A percentile compares a stretch with the other conserved stretches of the same genome.
Evolutionary conservation across 2,888 invertebrate species (phyloP).

Genomic region (Tethea ocularis): DNA sequence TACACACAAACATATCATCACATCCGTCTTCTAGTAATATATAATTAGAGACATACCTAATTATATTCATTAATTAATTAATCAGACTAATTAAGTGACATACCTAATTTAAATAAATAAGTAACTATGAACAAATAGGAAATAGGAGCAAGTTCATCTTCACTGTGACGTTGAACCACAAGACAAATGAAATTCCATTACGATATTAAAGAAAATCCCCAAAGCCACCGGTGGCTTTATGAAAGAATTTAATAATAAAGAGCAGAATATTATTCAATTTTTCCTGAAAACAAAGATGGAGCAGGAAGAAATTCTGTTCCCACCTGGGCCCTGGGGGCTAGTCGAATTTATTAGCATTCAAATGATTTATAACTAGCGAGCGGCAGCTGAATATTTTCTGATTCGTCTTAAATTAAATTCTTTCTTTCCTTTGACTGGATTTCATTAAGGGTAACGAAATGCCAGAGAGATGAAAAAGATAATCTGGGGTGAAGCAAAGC

Average conservation of each 20-base stretch:
- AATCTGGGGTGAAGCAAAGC: conserved; percentile 51
- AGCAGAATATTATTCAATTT: conserved; percentile 78
- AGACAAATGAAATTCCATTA: conserved; percentile 78
- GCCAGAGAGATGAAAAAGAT: conserved; percentile 76
- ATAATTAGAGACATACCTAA: no score
- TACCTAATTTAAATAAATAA: conserved; percentile 22
- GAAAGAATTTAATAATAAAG: conserved; percentile 80
- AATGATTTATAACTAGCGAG: conserved; percentile 83
- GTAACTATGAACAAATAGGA: conserved; percentile 37
- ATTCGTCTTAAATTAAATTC: conserved; percentile 83
- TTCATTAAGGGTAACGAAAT: conserved; percentile 81
- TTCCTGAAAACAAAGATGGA: conserved; percentile 76
- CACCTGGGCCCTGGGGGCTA: conserved; percentile 75
- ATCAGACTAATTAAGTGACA: no score
- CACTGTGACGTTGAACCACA: conserved; percentile 50
- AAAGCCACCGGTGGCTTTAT: conserved; percentile 73
- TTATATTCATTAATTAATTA: neutral
- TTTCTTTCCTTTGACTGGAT: conserved; percentile 82
- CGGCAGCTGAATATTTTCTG: conserved; percentile 82
- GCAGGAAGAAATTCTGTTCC: conserved; percentile 75
- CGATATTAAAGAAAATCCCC: conserved; percentile 76
- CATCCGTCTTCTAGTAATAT: no score
- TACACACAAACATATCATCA: no score
- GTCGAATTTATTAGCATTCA: conserved; percentile 84
- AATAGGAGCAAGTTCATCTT: conserved; percentile 49